phyloP scores from a whole-genome alignment of 2,888 invertebrate species.

The Hyposoter didymator region DNA sequence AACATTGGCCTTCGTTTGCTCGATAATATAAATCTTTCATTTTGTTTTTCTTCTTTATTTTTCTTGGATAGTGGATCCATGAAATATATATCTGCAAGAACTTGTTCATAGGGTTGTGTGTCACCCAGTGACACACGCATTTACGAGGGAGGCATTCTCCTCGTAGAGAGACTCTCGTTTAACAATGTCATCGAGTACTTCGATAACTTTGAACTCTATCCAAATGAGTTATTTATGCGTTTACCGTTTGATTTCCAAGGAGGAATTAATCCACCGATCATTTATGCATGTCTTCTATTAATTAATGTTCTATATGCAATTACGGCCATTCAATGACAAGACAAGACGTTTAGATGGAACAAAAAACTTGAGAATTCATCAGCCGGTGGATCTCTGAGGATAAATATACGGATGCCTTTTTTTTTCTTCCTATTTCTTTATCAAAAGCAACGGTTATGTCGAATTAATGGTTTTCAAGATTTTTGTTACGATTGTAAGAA shows the following conservation, averaged over 20 bases:
- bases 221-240: slow-evolving; percentile 13
- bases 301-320: slow-evolving; percentile 27
- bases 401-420: slow-evolving; percentile 48
- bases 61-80: slow-evolving; percentile 28
- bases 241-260: slow-evolving; percentile 45
- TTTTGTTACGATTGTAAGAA: slow-evolving; percentile 62
- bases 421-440: slow-evolving; percentile 51
- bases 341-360: slow-evolving; percentile 24
- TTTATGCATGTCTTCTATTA: slow-evolving; percentile 39
- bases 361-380: slow-evolving; percentile 29
- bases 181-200: slow-evolving; percentile 42
- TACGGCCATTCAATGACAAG: slow-evolving; percentile 44
- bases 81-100: slow-evolving; percentile 50
- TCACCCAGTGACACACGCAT: slow-evolving; percentile 48
- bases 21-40: slow-evolving; percentile 43
- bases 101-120: slow-evolving; percentile 22
- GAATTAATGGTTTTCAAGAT: slow-evolving; percentile 37
- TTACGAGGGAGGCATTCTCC: slow-evolving; percentile 23
- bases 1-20: slow-evolving; percentile 55
- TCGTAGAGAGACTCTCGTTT: slow-evolving; percentile 48
- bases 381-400: slow-evolving; percentile 51
- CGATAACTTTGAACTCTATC: slow-evolving; percentile 44
- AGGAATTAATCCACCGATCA: slow-evolving; percentile 57
- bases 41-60: slow-evolving; percentile 16
- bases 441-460: slow-evolving; percentile 66